Base-by-base conservation (phyloP, 1,140 invertebrate genomes). In the Drosophila sturtevanti region DNA sequence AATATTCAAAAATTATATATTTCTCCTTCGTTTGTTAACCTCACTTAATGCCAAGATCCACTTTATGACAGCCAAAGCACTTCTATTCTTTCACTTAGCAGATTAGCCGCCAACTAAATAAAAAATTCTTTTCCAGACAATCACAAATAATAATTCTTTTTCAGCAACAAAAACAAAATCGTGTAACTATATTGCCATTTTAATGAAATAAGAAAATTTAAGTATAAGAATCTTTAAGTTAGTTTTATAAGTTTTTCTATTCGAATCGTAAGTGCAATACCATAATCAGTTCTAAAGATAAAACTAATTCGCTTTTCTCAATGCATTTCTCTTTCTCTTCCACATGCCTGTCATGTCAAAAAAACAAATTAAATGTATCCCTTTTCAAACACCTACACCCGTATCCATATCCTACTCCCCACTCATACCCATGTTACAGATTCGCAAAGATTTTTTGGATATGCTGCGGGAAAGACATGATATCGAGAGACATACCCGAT, bases 361-460 rank as follows among this genome's bases (percentile, higher is more conserved):
- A 74, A 24, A 58, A 10, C 22, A 37, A 68, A 34, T 24, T n/a
- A 55, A 55, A 54, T 31, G 7, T 6, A 74, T 67, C 37, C 63
- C 55, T 68, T 90, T 85, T 56, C 61, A 64, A 12, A 73, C 55
- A 38, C 34, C 37, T 51, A 54, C 52, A 56, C 59, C 76, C 51
- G 35, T 21, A 21, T 18, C 9, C 44, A n/a, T n/a, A n/a, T n/a
- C n/a, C n/a, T n/a, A n/a, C n/a, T n/a, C 21, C 64, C 74, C 67
- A 94, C 62, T 7, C 41, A 21, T 48, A 11, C 16, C 41, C 16
- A 0, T 38, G n/a, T 38, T 63, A 34, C 94, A 99, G 98, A 95
- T 97, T 77, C 98, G 97, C 93, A 95, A 95, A 91, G 97, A 99
- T 90, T 99, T 99, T 94, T 93, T 98, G 81, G 94, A 95, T 55